A percentile compares a stretch with the other conserved stretches of the same genome.
Conservation (phyloP, 2,113 vertebrate genomes). For the Oncorhynchus clarkii region DNA sequence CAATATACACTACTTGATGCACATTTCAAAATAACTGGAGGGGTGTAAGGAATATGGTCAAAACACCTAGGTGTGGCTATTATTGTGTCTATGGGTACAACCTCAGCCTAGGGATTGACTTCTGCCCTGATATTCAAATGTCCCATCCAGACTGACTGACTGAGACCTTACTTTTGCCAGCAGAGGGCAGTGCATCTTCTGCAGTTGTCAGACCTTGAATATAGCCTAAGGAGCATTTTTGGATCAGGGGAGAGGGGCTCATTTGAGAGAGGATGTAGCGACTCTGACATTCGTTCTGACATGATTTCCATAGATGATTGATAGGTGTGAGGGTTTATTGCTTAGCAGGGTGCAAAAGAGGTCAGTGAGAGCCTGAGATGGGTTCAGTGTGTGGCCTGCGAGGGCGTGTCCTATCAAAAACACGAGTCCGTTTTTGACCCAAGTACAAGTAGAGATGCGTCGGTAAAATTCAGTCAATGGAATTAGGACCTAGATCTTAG, state of each 20-base stretch:
- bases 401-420: background rate
- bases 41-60: no score
- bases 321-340: constrained; percentile 34
- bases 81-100: no score
- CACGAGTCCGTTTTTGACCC: background rate
- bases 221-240: background rate
- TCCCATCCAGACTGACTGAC: no score
- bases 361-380: constrained; percentile 13
- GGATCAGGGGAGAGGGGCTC: background rate
- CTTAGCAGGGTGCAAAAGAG: constrained; percentile 31
- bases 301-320: constrained; percentile 26
- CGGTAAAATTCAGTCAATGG: no score
- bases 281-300: constrained; percentile 8
- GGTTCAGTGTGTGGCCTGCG: background rate
- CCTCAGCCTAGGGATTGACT: no score
- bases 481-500: no score
- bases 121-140: no score
- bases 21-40: no score
- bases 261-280: background rate
- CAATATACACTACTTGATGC: no score
- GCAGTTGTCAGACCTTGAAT: background rate
- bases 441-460: background rate
- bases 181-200: constrained; percentile 7
- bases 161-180: background rate
- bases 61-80: no score